Evolutionary conservation across 2,888 invertebrate genomes (phyloP).

Genomic region (Silvanus unidentatus): DNA sequence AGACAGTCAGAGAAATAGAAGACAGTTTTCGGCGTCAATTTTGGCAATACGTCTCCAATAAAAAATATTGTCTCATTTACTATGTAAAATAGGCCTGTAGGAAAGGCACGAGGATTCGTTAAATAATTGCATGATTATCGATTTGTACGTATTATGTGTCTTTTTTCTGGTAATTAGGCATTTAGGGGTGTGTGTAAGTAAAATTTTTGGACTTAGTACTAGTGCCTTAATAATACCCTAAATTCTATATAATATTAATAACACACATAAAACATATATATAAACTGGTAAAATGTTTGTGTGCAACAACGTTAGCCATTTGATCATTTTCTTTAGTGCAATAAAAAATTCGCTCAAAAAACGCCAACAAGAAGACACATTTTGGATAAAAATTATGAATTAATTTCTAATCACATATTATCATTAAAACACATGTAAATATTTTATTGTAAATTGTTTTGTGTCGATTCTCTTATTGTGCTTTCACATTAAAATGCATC

Average conservation of each 20-base stretch:
- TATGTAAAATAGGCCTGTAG: not conserved
- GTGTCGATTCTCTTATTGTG: too few species aligned
- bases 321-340: too few species aligned
- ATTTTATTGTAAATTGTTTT: too few species aligned
- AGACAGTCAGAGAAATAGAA: slow-evolving; percentile 14
- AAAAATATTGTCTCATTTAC: slow-evolving; percentile 24
- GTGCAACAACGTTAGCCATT: too few species aligned
- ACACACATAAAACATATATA: not conserved
- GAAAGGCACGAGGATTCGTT: slow-evolving; percentile 13
- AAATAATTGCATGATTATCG: slow-evolving; percentile 4
- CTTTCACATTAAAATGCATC: slow-evolving; percentile 38
- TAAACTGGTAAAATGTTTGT: too few species aligned
- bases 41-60: slow-evolving; percentile 35
- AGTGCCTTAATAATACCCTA: slow-evolving; percentile 10
- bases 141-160: slow-evolving; percentile 13
- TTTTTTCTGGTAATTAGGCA: slow-evolving; percentile 31
- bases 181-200: slow-evolving; percentile 6
- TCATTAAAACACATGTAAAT: too few species aligned
- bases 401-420: too few species aligned
- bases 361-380: too few species aligned
- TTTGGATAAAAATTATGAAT: too few species aligned
- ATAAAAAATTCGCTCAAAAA: too few species aligned
- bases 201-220: slow-evolving; percentile 14
- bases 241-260: slow-evolving; percentile 8
- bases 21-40: slow-evolving; percentile 25